Conservation (phyloP, 2,888 invertebrate species). For the Folsomia candida region DNA sequence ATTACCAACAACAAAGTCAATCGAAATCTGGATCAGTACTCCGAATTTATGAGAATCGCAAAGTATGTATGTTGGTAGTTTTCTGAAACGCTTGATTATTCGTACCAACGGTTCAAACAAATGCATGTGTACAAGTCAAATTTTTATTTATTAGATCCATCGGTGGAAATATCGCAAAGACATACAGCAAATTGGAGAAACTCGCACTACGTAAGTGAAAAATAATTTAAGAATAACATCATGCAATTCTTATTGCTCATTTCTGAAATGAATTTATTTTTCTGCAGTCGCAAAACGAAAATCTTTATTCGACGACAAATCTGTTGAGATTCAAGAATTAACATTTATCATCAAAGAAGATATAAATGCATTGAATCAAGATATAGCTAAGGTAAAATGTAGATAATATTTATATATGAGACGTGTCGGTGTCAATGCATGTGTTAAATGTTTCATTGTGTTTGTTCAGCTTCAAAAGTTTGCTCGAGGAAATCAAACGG, state of each 20-base stretch:
- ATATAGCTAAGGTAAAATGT: conserved; percentile 73
- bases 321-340: conserved; percentile 92
- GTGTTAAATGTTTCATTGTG: too few species aligned
- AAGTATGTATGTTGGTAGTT: conserved; percentile 53
- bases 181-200: conserved; percentile 95
- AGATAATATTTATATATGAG: not conserved
- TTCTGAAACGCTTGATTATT: not conserved
- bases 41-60: conserved; percentile 92
- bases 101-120: not conserved
- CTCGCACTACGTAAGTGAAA: conserved; percentile 86
- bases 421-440: not conserved
- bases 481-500: conserved; percentile 50
- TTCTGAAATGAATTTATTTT: conserved; percentile 48
- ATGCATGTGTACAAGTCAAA: not conserved
- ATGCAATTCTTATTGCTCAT: conserved; percentile 15
- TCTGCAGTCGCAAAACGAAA: conserved; percentile 95
- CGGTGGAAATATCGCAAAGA: conserved; percentile 91
- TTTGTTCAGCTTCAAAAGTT: conserved; percentile 48
- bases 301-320: conserved; percentile 93
- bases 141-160: conserved; percentile 67
- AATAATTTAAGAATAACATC: too few species aligned
- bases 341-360: conserved; percentile 97
- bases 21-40: conserved; percentile 77
- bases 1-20: conserved; percentile 70
- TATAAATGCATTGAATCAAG: conserved; percentile 88